phyloP scores from a whole-genome alignment of 2,888 invertebrate species.

The Pemphredon lugubris region DNA sequence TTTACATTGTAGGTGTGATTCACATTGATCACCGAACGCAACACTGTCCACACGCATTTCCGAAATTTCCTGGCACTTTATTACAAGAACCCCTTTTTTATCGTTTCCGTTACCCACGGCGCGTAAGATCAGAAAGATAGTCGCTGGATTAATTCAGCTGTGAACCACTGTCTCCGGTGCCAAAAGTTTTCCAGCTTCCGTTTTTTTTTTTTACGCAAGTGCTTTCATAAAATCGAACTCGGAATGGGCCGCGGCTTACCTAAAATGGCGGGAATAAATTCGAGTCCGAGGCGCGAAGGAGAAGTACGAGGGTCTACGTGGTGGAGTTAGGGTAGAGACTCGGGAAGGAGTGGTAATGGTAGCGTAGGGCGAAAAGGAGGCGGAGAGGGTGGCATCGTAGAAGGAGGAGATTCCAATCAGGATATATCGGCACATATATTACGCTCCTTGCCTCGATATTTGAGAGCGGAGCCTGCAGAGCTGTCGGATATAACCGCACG shows the following conservation, averaged over 20 bases:
- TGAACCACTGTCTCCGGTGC: neutral
- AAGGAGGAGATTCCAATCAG: constrained; percentile 54
- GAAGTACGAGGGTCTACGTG: constrained; percentile 1
- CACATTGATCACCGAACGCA: no score
- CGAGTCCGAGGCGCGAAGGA: constrained; percentile 21
- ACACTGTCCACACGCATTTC: no score
- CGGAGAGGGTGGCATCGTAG: constrained; percentile 6
- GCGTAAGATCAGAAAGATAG: no score
- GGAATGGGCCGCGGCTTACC: constrained; percentile 26
- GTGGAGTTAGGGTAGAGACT: neutral
- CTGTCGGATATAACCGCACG: constrained; percentile 26
- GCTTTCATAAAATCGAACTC: constrained; percentile 28
- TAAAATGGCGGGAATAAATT: constrained; percentile 44
- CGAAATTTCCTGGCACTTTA: no score
- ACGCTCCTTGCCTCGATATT: constrained; percentile 46
- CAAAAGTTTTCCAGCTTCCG: constrained; percentile 8
- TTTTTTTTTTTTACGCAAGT: no score
- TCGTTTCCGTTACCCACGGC: no score
- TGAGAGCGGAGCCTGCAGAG: constrained; percentile 17
- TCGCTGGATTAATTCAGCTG: neutral
- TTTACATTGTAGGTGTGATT: no score
- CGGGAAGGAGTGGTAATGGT: neutral
- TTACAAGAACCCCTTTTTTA: no score
- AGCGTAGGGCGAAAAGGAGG: constrained; percentile 9
- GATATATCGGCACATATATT: constrained; percentile 58